Evolutionary conservation across 2,888 invertebrate genomes (phyloP).

Genomic region (Trimorus sp.): DNA sequence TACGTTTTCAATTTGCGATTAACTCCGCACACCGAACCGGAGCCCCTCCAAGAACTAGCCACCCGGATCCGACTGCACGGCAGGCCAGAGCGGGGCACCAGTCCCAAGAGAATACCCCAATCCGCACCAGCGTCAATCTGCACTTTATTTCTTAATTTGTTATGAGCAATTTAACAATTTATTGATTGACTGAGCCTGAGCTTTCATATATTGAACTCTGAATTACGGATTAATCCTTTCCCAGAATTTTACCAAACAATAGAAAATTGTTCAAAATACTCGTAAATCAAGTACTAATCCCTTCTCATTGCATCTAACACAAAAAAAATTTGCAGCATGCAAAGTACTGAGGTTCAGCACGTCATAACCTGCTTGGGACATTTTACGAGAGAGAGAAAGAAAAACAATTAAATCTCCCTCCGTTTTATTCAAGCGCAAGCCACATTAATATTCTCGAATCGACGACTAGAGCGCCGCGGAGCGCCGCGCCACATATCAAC

Average conservation of each 20-base stretch:
- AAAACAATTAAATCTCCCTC: constrained; percentile 13
- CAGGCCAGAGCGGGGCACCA: constrained; percentile 31
- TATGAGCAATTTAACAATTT: constrained; percentile 15
- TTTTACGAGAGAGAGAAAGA: not conserved
- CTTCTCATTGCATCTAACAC: not conserved
- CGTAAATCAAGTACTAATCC: not conserved
- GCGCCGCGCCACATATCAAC: constrained; percentile 6
- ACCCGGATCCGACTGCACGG: constrained; percentile 38
- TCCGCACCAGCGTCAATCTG: constrained; percentile 5
- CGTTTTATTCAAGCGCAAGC: constrained; percentile 3
- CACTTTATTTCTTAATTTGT: constrained; percentile 6
- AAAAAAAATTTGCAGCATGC: not conserved
- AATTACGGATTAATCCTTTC: not conserved
- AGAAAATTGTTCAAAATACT: not conserved
- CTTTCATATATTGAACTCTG: constrained; percentile 8
- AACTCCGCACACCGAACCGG: constrained; percentile 5
- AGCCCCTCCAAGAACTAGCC: constrained; percentile 25
- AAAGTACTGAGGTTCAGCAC: not conserved
- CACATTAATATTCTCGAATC: not conserved
- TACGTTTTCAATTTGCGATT: constrained; percentile 3
- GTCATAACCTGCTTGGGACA: not conserved
- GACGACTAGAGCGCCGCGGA: not conserved
- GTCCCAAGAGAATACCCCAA: constrained; percentile 21
- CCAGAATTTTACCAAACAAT: not conserved
- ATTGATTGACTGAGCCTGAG: not conserved